These are phyloP conservation scores for Acholoe squamosa DNA, from an alignment of 2,888 invertebrate species.

Conservation along the genomic window DNA sequence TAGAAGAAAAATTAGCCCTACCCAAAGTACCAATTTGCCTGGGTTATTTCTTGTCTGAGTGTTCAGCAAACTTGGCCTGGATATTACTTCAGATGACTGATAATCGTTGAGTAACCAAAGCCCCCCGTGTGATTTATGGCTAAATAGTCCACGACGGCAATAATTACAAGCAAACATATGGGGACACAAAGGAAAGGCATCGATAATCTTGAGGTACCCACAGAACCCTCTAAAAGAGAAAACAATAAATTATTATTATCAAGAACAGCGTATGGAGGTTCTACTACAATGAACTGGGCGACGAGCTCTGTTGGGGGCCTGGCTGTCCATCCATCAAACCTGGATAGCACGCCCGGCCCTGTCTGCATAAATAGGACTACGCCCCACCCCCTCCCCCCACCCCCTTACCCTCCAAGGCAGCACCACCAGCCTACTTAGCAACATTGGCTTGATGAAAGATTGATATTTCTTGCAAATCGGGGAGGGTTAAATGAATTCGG, in stretches of 20 bases:
- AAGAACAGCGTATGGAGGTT: slow-evolving; percentile 42
- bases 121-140: slow-evolving; percentile 11
- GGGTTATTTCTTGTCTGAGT: slow-evolving; percentile 50
- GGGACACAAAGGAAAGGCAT: slow-evolving; percentile 60
- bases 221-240: slow-evolving; percentile 49
- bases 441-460: slow-evolving; percentile 47
- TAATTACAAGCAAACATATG: slow-evolving; percentile 65
- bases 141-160: slow-evolving; percentile 42
- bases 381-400: slow-evolving; percentile 10
- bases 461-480: slow-evolving; percentile 62
- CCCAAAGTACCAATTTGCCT: slow-evolving; percentile 38
- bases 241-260: slow-evolving; percentile 60
- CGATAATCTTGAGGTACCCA: slow-evolving; percentile 37
- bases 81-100: slow-evolving; percentile 37
- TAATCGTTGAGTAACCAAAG: slow-evolving; percentile 49
- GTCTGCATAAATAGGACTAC: slow-evolving; percentile 13
- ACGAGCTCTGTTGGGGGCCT: slow-evolving; percentile 8
- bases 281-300: slow-evolving; percentile 54
- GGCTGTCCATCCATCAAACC: slow-evolving; percentile 48
- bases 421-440: slow-evolving; percentile 34
- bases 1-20: slow-evolving; percentile 43
- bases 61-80: slow-evolving; percentile 34
- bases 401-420: not conserved
- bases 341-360: slow-evolving; percentile 8
- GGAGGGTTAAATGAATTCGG: slow-evolving; percentile 60